phyloP scores from a whole-genome alignment of 2,797 vertebrate species.

The Peromyscus aztecus region DNA sequence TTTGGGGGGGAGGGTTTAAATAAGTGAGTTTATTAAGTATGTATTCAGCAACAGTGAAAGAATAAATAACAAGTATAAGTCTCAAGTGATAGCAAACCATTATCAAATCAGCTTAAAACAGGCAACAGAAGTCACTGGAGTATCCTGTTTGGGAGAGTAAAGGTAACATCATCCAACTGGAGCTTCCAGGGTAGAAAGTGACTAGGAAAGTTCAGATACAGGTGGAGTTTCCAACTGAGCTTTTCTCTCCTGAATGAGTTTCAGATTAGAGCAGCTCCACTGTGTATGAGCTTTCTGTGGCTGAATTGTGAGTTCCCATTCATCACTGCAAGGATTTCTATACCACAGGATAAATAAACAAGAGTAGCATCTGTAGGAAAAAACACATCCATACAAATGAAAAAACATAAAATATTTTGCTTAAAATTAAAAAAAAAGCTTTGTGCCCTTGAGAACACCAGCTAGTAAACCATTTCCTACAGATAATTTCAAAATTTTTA shows the following conservation, averaged over 20 bases:
- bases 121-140: background rate
- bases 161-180: background rate
- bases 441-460: no score
- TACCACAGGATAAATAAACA: background rate
- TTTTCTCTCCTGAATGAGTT: background rate
- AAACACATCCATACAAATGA: no score
- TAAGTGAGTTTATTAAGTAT: background rate
- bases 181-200: background rate
- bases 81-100: background rate
- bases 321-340: background rate
- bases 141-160: background rate
- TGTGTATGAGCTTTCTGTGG: background rate
- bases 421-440: no score
- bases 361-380: background rate
- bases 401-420: no score
- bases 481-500: no score
- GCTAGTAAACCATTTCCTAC: no score
- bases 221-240: background rate
- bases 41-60: background rate
- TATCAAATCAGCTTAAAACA: background rate
- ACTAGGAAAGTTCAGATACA: background rate
- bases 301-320: background rate
- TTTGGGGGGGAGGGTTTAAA: background rate
- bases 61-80: background rate
- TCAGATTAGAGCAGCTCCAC: background rate